Evolutionary conservation across 2,888 invertebrate species (phyloP), one percentile per base, ranked within the genome.

Genomic region (Charanyca ferruginea): DNA sequence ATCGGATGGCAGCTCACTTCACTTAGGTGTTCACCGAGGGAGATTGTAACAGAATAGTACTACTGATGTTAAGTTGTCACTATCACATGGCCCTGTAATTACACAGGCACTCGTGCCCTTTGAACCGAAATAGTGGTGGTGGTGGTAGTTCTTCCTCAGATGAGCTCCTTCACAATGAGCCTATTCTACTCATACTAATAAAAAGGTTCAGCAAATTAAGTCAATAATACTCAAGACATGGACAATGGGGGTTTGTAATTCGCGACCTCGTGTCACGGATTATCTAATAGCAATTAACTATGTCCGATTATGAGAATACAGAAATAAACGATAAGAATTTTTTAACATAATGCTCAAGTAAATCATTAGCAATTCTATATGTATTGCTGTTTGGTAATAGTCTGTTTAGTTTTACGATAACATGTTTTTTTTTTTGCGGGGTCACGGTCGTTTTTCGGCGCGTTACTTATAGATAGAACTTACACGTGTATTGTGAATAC

Each of bases 371-470:
- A 5, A 63, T 61, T 59, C 55, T 44, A 54, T 52, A 42, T 18
- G 42, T n/a, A 8, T 28, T 52, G 47, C 38, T 41, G 1, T 47
- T 58, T 22, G 58, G 69, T 16, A 55, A 54, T 62, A 53, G 63
- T 69, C 28, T 47, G 42, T 55, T 61, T 45, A 57, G 35, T 49
- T 68, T 51, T 51, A 47, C 22, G 62, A 59, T 45, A 62, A 38
- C 11, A 41, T 18, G 4, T 9, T 47, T 55, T 52, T 68, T 58
- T 65, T 35, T 1, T 16, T n/a, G 0, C 22, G 22, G 32, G 52
- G 66, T 77, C 73, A 77, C 48, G 61, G 61, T n/a, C 51, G 59
- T 48, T 41, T 47, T 58, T 60, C 41, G 47, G 23, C 47, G 54
- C 20, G 42, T 62, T 57, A 54, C 41, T 49, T 49, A 42, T 16